phyloP scores from a whole-genome alignment of 2,888 invertebrate genomes.

The Zaprionus bogoriensis region DNA sequence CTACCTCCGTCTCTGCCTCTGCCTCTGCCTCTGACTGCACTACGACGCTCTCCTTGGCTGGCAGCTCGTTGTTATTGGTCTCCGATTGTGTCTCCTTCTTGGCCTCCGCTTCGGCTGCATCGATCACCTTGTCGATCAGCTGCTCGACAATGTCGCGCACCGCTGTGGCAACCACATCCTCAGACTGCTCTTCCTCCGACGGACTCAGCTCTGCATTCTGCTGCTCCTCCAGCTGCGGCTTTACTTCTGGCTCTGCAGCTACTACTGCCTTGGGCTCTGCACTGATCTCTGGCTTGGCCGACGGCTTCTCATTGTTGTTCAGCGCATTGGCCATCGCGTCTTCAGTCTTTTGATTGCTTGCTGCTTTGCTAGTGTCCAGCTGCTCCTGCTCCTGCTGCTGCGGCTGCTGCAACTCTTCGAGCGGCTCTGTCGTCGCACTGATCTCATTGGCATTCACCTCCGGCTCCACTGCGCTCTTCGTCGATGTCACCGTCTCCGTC shows the following conservation, averaged over 20 bases:
- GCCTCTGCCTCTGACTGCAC: constrained; percentile 9
- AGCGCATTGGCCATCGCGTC: constrained; percentile 78
- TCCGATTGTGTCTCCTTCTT: constrained; percentile 34
- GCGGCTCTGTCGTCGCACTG: constrained; percentile 14
- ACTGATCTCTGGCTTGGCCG: constrained; percentile 48
- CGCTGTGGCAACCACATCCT: constrained; percentile 59
- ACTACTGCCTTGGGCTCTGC: constrained; percentile 15
- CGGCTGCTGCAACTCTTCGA: constrained; percentile 1
- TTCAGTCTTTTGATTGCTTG: constrained; percentile 83
- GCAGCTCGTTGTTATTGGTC: constrained; percentile 66
- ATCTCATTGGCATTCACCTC: constrained; percentile 75
- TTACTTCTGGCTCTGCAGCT: constrained; percentile 33
- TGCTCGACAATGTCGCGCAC: constrained; percentile 80
- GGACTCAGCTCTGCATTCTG: constrained; percentile 2
- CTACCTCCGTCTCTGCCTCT: neutral
- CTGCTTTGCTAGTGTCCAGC: constrained; percentile 30
- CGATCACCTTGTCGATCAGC: constrained; percentile 79
- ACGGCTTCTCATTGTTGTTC: constrained; percentile 69
- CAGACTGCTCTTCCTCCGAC: constrained; percentile 23
- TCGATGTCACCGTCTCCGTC: neutral
- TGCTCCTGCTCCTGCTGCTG: constrained; percentile 22
- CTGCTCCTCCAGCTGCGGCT: neutral
- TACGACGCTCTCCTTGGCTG: constrained; percentile 15
- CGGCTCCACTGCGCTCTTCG: neutral
- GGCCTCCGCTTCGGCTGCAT: constrained; percentile 55